phyloP scores from a whole-genome alignment of 2,113 vertebrate genomes.

The Solenodon paradoxus region DNA sequence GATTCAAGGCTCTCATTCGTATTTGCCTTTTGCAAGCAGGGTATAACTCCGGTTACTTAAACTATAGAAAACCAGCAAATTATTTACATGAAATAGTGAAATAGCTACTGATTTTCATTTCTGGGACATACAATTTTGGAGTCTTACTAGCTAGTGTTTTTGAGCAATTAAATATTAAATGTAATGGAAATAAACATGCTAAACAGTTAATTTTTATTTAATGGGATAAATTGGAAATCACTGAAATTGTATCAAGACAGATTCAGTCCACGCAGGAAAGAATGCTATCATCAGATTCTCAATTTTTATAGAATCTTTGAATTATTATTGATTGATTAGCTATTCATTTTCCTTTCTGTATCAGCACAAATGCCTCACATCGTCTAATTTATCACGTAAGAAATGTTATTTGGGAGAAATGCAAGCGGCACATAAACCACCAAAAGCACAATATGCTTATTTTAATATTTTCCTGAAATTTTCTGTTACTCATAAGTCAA shows the following conservation, averaged over 20 bases:
- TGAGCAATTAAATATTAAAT: neutral
- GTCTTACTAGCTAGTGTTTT: neutral
- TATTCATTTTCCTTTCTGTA: neutral
- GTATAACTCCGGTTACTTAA: neutral
- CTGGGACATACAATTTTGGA: neutral
- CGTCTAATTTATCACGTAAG: neutral
- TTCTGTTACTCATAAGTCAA: neutral
- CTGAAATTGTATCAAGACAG: neutral
- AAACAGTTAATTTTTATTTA: neutral
- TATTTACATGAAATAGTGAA: neutral
- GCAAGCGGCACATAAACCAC: neutral
- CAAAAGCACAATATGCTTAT: neutral
- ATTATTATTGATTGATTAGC: neutral
- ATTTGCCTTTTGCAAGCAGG: neutral
- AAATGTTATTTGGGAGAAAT: neutral
- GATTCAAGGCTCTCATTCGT: neutral
- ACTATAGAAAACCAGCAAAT: neutral
- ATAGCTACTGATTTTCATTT: neutral
- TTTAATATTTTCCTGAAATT: neutral
- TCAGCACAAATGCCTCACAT: neutral
- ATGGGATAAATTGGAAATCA: slow-evolving; percentile 8
- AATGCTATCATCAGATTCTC: neutral
- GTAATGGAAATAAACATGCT: neutral
- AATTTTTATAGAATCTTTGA: neutral
- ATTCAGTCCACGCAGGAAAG: neutral